Percentiles rank a stretch among this genome's conserved stretches.
These are phyloP conservation scores for Drosophila takahashii DNA, from an alignment of 1,140 invertebrate genomes.

Conservation along the genomic window DNA sequence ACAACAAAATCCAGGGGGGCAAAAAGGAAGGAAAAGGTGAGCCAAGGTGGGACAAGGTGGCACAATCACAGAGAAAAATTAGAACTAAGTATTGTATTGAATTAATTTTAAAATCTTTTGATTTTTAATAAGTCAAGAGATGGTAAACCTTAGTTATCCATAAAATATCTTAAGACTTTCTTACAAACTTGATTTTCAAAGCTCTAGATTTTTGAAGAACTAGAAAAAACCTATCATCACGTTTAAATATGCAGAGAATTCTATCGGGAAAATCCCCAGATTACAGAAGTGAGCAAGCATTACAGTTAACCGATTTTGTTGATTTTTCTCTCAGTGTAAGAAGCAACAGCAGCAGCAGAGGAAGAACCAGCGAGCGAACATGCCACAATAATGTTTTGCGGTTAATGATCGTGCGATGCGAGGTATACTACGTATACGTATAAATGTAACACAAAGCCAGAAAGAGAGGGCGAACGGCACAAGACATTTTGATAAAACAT, in stretches of 20 bases:
- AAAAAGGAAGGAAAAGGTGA: conserved; percentile 33
- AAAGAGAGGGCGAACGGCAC: conserved; percentile 61
- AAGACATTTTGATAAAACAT: conserved; percentile 82
- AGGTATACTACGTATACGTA: conserved; percentile 22
- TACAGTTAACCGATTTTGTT: not conserved
- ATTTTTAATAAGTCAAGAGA: too few relatives aligned
- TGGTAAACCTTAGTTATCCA: too few relatives aligned
- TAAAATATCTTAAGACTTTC: too few relatives aligned
- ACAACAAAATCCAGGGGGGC: conserved; percentile 23
- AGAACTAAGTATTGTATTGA: not conserved
- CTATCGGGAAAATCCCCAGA: too few relatives aligned
- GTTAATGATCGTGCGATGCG: conserved; percentile 76
- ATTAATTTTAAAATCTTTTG: too few relatives aligned
- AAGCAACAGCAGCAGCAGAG: conserved; percentile 18
- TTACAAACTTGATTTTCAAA: too few relatives aligned
- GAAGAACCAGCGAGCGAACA: conserved; percentile 53
- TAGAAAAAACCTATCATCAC: too few relatives aligned
- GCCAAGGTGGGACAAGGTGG: conserved; percentile 22
- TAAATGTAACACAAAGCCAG: conserved; percentile 61
- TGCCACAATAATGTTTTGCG: conserved; percentile 79
- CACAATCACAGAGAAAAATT: conserved; percentile 15
- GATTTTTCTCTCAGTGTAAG: conserved; percentile 18
- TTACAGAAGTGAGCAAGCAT: too few relatives aligned
- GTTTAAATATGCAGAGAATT: too few relatives aligned
- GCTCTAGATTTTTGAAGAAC: too few relatives aligned